Percentiles rank a stretch among this genome's conserved stretches.
These are phyloP conservation scores for Colistium nudipinnis DNA, from an alignment of 2,113 vertebrate species.

Conservation along the genomic window DNA sequence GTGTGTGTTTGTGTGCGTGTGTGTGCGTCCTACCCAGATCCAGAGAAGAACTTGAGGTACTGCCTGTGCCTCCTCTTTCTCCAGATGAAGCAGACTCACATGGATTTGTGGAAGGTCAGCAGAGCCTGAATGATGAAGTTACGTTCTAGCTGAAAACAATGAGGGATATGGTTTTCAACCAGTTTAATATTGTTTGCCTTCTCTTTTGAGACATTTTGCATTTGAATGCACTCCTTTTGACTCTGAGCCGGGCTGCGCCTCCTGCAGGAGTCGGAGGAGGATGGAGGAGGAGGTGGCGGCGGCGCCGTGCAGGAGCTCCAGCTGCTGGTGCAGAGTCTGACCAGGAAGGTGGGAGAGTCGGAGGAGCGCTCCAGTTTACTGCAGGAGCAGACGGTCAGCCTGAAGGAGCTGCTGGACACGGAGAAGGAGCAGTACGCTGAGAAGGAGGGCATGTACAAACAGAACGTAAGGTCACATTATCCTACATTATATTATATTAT, in stretches of 20 bases:
- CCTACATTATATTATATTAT: too few species aligned
- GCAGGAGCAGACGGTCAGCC: conserved; percentile 83
- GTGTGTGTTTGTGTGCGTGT: not conserved
- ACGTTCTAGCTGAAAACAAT: too few species aligned
- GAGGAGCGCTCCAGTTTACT: conserved; percentile 89
- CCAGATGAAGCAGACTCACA: conserved; percentile 59
- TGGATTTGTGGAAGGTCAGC: not conserved
- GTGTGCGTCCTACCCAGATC: conserved; percentile 50
- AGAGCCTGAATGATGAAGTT: conserved; percentile 8
- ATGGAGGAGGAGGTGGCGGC: too few species aligned
- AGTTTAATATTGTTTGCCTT: not conserved
- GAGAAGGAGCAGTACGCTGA: conserved; percentile 84
- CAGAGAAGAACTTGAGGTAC: conserved; percentile 49
- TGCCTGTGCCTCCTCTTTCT: accelerated
- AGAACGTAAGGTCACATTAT: conserved; percentile 83
- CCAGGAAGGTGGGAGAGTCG: conserved; percentile 87
- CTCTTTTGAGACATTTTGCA: not conserved
- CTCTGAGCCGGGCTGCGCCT: not conserved
- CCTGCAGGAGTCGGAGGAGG: conserved; percentile 66
- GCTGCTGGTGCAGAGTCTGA: conserved; percentile 86
- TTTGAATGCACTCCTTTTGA: too few species aligned
- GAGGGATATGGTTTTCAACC: not conserved
- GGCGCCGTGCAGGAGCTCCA: conserved; percentile 81
- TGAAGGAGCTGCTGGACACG: conserved; percentile 81
- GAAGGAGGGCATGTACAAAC: conserved; percentile 86